A percentile compares a stretch with the other conserved stretches of the same genome.
Conservation (phyloP, 37 sponge, comb jelly and placozoan genomes). For the Ephydatia muelleri region DNA sequence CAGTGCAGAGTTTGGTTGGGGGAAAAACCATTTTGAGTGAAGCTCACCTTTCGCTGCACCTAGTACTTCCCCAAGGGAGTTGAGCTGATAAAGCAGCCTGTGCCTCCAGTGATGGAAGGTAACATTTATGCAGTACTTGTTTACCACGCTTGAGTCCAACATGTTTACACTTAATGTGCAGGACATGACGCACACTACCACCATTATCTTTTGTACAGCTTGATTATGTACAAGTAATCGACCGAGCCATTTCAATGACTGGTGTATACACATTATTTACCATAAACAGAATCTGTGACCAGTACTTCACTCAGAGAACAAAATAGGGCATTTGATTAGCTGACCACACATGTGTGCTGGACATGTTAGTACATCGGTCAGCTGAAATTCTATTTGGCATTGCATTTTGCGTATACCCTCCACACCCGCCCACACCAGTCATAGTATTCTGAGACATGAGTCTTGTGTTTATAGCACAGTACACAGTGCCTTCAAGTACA, state of each 20-base stretch:
- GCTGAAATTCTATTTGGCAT: neutral
- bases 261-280: too few relatives aligned
- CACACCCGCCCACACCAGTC: neutral
- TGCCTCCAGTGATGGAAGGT: too few relatives aligned
- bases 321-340: neutral
- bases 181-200: neutral
- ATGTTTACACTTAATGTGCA: too few relatives aligned
- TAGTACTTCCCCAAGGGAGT: too few relatives aligned
- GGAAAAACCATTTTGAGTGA: too few relatives aligned
- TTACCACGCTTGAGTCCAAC: too few relatives aligned
- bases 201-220: neutral
- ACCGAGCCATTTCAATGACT: neutral
- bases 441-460: neutral
- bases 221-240: too few relatives aligned
- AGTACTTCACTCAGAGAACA: neutral
- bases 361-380: neutral
- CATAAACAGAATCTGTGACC: slow-evolving; percentile 1
- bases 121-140: too few relatives aligned
- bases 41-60: too few relatives aligned
- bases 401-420: neutral
- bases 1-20: too few relatives aligned
- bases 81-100: too few relatives aligned
- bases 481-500: neutral
- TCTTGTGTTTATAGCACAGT: neutral
- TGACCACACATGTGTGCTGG: neutral